Conservation (phyloP, 1,140 invertebrate genomes). For the Drepana arcuata region DNA sequence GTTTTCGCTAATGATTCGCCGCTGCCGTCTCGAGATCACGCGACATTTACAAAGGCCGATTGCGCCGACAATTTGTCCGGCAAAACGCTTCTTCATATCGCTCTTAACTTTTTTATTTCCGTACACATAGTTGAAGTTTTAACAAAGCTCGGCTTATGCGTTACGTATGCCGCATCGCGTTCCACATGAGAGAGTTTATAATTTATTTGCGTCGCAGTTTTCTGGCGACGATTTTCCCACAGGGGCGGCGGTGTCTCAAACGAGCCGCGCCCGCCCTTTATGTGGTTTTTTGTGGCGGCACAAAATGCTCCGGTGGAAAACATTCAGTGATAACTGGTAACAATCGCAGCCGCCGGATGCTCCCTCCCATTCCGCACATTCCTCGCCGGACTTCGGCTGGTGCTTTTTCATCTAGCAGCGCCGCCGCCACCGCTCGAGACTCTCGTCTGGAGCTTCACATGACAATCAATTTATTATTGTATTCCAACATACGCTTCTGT, state of each 20-base stretch:
- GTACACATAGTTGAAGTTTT: conserved; percentile 30
- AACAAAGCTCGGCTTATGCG: conserved; percentile 23
- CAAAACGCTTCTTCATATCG: conserved; percentile 33
- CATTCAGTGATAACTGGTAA: conserved; percentile 71
- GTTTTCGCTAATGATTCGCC: conserved; percentile 65
- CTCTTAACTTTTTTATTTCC: conserved; percentile 6
- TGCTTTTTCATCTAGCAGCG: conserved; percentile 61
- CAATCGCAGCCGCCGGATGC: conserved; percentile 68
- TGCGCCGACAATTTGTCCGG: conserved; percentile 28
- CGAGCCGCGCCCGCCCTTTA: conserved; percentile 64
- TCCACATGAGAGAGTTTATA: conserved; percentile 64
- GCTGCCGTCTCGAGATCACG: conserved; percentile 40
- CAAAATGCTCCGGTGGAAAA: conserved; percentile 65
- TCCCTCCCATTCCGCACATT: conserved; percentile 59
- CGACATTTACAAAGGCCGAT: conserved; percentile 47
- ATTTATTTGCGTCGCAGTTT: conserved; percentile 68
- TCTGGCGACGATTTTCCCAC: conserved; percentile 70
- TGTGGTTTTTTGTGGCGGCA: conserved; percentile 66
- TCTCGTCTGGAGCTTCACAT: too few species aligned
- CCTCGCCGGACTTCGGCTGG: conserved; percentile 44
- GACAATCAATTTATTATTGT: too few species aligned
- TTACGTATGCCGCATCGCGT: conserved; percentile 43
- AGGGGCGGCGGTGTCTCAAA: conserved; percentile 59
- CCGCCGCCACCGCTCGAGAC: conserved; percentile 20
- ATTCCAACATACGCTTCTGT: too few species aligned